Evolutionary conservation across 2,888 invertebrate genomes (phyloP), one percentile per base, ranked within the genome.

Genomic region (Saturnia japonica): DNA sequence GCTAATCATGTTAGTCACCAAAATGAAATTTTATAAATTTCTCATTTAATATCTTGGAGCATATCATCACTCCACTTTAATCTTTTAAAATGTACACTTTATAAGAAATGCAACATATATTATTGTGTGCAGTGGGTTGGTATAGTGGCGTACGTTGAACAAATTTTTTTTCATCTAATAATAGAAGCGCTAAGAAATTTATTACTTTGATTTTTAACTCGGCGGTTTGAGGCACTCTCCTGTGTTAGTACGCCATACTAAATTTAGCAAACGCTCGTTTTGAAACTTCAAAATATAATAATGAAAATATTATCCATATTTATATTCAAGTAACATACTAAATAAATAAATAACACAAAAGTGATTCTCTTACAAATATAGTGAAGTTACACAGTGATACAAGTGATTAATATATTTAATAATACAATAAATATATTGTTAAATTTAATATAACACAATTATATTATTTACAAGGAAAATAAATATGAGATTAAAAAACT

Each of bases 121-220:
- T 54, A 54, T 54, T 54, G 22, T 54, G 8, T 54, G 28, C 62
- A 62, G 62, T 34, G 12, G 22, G 16, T 34, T 62, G 34, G 28
- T 62, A 62, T 7, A 19, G 28, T 40, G 6, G 64, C 40, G 64
- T 34, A 40, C 9, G 64, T 12, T 64, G 64, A 40, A 64, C 40
- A 16, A 40, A 11, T 72, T 72, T 76, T n/a, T 76, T 77, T 77
- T 76, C 78, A 74, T 71, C 73, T 80, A 81, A 77, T 77, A 81
- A 74, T 84, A 81, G 79, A 76, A 71, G 74, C 71, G 72, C 73
- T 74, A 73, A 74, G 77, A 78, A 70, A 81, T 80, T 83, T 83
- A 82, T 80, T 81, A 75, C 80, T 78, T 81, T 78, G 81, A 83
- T 80, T 84, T 77, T 76, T 77, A 77, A 77, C 76, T 75, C 76